Base-by-base conservation (phyloP, 1,140 invertebrate genomes). In the Drosophila kepulauana region DNA sequence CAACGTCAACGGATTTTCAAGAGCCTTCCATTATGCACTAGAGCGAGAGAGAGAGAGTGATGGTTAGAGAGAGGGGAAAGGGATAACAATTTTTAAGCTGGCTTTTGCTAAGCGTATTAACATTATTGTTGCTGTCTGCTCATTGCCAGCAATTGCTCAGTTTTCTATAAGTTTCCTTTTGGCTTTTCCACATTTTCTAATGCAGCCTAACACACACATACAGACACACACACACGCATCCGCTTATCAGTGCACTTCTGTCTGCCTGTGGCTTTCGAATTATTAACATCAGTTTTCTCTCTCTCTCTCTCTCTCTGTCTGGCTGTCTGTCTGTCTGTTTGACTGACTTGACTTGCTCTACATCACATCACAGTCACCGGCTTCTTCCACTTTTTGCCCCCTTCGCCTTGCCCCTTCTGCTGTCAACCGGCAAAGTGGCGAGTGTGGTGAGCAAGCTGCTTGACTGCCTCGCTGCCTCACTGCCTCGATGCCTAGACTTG, bases 1-100 rank as follows among this genome's bases (percentile, higher is more conserved):
- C 70, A 69, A 78, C 75, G 73, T 76, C 77, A 79, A 79, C 67
- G 74, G 74, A 79, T 78, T 78, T 66, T 78, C 56, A 78, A 78
- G 68, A 72, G 74, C 35, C 28, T 63, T 58, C 63, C 46, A 73
- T 71, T 78, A 78, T 75, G 66, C 73, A 63, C 51, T 28, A 67
- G 20, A 33, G 16, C 25, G 38, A 16, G 52, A 54, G 16, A 57
- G 25, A 4, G 11, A 35, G 11, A 38, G 13, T 35, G 5, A 66
- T 3, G n/a, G 8, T 35, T 7, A 25, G 20, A 25, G 20, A 25
- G 20, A 25, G 20, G 6, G 45, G 7, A 52, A 7, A 33, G 28
- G 30, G 20, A 58, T 48, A 63, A 57, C 57, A 41, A 59, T 51
- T 65, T 71, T 75, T 78, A 78, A 78, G 71, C 72, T 75, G 76